Conservation (phyloP, 2,888 invertebrate genomes). For the Ametastegia equiseti region DNA sequence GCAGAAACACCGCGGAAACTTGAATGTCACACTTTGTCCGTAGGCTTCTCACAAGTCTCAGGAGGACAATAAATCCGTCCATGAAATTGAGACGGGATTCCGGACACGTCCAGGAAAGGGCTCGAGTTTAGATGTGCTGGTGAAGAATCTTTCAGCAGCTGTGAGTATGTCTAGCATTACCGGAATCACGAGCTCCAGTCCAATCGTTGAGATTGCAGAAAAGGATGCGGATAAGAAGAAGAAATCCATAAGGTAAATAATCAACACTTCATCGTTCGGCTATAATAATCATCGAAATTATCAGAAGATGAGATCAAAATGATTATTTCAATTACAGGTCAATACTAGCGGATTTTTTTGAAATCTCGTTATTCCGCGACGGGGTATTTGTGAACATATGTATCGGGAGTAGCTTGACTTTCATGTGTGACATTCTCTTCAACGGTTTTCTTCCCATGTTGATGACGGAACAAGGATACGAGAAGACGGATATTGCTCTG, state of each 20-base stretch:
- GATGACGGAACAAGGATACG: conserved; percentile 79
- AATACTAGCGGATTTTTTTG: conserved; percentile 64
- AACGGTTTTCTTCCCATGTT: conserved; percentile 84
- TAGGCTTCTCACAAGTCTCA: conserved; percentile 51
- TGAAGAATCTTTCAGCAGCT: conserved; percentile 64
- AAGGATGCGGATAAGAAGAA: conserved; percentile 34
- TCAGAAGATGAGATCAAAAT: background rate
- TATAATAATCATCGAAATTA: too few relatives aligned
- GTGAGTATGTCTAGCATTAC: conserved; percentile 69
- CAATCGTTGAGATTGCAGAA: conserved; percentile 48
- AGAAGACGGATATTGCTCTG: conserved; percentile 80
- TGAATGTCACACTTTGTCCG: too few relatives aligned
- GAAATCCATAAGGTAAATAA: conserved; percentile 50
- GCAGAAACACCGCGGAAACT: background rate
- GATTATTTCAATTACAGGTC: conserved; percentile 52
- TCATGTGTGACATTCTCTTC: conserved; percentile 85
- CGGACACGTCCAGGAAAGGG: conserved; percentile 59
- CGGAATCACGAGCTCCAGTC: conserved; percentile 53
- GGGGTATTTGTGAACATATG: conserved; percentile 80
- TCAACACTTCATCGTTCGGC: background rate
- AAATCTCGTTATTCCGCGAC: conserved; percentile 69
- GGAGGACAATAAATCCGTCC: conserved; percentile 56
- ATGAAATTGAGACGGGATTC: conserved; percentile 62
- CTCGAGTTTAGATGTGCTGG: conserved; percentile 59
- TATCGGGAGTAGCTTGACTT: conserved; percentile 83